Percentiles rank a stretch among this genome's conserved stretches.
Evolutionary conservation across 2,888 invertebrate species (phyloP).

Genomic region (Synergus japonicus): DNA sequence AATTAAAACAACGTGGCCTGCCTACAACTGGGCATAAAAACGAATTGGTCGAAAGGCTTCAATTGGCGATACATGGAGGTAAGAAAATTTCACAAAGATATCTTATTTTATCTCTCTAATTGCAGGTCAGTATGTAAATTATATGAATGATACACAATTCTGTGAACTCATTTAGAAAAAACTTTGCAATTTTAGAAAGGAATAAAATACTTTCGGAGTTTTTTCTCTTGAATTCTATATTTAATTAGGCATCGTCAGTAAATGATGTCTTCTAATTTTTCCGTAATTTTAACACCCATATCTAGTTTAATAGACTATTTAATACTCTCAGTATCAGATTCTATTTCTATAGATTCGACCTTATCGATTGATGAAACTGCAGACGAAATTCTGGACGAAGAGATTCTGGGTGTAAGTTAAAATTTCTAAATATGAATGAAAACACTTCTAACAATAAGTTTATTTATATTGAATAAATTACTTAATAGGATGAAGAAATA

Average conservation of each 20-base stretch:
- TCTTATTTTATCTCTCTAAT: constrained; percentile 12
- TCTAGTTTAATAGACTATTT: background rate
- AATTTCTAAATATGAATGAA: background rate
- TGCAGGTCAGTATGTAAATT: background rate
- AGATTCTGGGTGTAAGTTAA: constrained; percentile 79
- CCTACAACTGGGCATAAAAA: constrained; percentile 88
- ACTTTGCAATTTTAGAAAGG: no score
- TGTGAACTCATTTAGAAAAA: no score
- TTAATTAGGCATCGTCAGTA: no score
- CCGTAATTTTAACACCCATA: background rate
- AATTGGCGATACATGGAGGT: constrained; percentile 80
- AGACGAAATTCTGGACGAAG: constrained; percentile 79
- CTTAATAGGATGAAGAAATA: constrained; percentile 73
- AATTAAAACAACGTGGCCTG: constrained; percentile 88
- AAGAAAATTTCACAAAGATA: constrained; percentile 35
- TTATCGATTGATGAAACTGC: constrained; percentile 79
- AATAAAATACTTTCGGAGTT: no score
- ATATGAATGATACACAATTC: background rate
- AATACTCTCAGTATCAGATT: constrained; percentile 23
- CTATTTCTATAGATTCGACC: constrained; percentile 68
- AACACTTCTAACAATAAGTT: background rate
- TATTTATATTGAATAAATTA: constrained; percentile 36
- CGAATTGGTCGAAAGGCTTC: constrained; percentile 88
- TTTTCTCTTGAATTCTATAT: no score
- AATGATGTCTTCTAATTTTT: no score